phyloP scores from a whole-genome alignment of 2,113 vertebrate genomes.

The Cynoglossus semilaevis region DNA sequence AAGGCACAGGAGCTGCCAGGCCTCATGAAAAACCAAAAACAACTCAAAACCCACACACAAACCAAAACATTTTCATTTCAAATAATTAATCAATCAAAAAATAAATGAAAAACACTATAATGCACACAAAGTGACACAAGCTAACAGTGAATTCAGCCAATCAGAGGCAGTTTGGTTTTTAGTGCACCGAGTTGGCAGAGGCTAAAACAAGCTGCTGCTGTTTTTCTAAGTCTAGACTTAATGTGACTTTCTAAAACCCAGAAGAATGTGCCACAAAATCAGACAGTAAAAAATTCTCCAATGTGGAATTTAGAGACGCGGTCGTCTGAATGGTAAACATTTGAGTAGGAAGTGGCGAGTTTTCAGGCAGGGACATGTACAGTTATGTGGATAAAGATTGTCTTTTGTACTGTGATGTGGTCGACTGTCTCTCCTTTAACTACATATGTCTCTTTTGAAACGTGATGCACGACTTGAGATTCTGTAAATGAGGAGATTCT shows the following conservation, averaged over 20 bases:
- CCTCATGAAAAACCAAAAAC: too few relatives aligned
- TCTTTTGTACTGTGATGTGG: not conserved
- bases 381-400: constrained; percentile 3
- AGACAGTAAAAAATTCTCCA: constrained; percentile 25
- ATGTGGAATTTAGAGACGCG: constrained; percentile 17
- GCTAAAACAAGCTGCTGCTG: constrained; percentile 48
- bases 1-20: constrained; percentile 17
- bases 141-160: constrained; percentile 21
- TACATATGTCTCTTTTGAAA: not conserved
- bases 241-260: constrained; percentile 46
- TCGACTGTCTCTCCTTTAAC: constrained; percentile 1
- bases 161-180: constrained; percentile 40
- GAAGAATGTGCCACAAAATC: constrained; percentile 43
- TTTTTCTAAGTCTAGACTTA: constrained; percentile 57
- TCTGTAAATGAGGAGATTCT: not conserved
- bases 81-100: not conserved
- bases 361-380: constrained; percentile 6
- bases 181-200: constrained; percentile 55
- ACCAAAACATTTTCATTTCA: constrained; percentile 4
- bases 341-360: constrained; percentile 16
- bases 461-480: not conserved
- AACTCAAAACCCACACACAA: too few relatives aligned
- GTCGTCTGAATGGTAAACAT: constrained; percentile 4
- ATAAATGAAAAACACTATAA: constrained; percentile 15
- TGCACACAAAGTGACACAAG: constrained; percentile 13